A percentile compares a stretch with the other conserved stretches of the same genome.
phyloP scores from a whole-genome alignment of 2,797 vertebrate genomes.

The Apogon talboti region DNA sequence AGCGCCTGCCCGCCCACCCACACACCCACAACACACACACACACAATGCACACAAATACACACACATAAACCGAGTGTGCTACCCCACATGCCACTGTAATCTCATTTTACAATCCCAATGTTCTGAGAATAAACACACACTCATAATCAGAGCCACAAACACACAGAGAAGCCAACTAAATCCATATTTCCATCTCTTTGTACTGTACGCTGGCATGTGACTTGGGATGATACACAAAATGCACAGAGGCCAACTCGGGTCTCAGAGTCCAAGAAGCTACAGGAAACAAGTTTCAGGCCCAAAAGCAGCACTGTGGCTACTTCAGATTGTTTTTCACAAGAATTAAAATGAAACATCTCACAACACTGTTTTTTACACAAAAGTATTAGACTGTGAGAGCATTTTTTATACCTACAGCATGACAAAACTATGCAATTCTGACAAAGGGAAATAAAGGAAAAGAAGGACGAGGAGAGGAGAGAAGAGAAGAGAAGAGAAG shows the following conservation, averaged over 20 bases:
- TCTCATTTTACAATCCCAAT: constrained; percentile 70
- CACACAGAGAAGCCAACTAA: constrained; percentile 46
- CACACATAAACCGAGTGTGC: constrained; percentile 38
- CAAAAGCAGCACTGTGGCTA: neutral
- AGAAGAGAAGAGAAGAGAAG: neutral
- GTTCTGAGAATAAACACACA: constrained; percentile 60
- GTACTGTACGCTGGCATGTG: constrained; percentile 36
- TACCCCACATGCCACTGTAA: constrained; percentile 70
- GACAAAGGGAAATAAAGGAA: neutral
- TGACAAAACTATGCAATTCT: constrained; percentile 13
- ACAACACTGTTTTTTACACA: constrained; percentile 17
- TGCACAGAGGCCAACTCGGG: constrained; percentile 29
- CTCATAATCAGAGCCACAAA: constrained; percentile 45
- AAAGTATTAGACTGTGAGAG: neutral
- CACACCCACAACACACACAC: constrained; percentile 61
- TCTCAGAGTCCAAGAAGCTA: constrained; percentile 15
- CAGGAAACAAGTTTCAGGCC: constrained; percentile 27
- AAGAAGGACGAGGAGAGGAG: neutral
- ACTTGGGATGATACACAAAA: constrained; percentile 13
- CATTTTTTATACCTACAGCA: neutral
- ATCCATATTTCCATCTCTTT: constrained; percentile 52
- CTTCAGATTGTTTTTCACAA: constrained; percentile 3
- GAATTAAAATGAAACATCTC: neutral
- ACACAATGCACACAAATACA: constrained; percentile 39
- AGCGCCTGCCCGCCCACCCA: constrained; percentile 71